These are phyloP conservation scores for Theretra japonica DNA, from an alignment of 2,888 invertebrate species.

Conservation along the genomic window DNA sequence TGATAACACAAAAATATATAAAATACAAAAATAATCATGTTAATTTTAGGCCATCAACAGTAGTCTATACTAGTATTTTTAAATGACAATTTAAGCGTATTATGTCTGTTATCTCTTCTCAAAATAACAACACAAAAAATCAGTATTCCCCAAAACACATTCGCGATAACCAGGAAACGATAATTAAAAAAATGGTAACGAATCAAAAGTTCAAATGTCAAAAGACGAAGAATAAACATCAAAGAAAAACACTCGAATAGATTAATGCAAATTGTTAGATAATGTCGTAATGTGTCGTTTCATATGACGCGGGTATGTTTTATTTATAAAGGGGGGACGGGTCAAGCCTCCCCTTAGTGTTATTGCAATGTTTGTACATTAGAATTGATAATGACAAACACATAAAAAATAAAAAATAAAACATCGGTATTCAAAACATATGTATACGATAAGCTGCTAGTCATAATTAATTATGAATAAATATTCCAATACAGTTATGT, in stretches of 20 bases:
- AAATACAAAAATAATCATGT: no score
- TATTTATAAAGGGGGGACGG: constrained; percentile 56
- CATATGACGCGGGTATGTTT: constrained; percentile 62
- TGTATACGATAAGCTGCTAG: not conserved
- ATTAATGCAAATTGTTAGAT: constrained; percentile 76
- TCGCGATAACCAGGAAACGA: not conserved
- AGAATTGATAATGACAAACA: constrained; percentile 45
- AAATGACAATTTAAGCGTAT: no score
- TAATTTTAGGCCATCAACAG: no score
- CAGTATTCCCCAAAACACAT: not conserved
- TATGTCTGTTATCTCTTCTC: no score
- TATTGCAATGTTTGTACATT: constrained; percentile 39
- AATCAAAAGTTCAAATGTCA: constrained; percentile 4
- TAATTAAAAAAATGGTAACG: not conserved
- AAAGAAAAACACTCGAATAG: constrained; percentile 71
- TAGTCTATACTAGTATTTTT: no score
- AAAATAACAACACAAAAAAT: not conserved
- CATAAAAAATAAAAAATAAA: not conserved
- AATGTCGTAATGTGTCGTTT: constrained; percentile 65
- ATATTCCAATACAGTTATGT: not conserved
- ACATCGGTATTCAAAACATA: no score
- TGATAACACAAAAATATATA: no score
- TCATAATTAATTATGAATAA: not conserved
- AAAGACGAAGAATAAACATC: constrained; percentile 58
- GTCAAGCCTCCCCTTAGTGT: not conserved